These are phyloP conservation scores for Microhierax caerulescens DNA, from an alignment of 2,797 vertebrate species.

Conservation along the genomic window DNA sequence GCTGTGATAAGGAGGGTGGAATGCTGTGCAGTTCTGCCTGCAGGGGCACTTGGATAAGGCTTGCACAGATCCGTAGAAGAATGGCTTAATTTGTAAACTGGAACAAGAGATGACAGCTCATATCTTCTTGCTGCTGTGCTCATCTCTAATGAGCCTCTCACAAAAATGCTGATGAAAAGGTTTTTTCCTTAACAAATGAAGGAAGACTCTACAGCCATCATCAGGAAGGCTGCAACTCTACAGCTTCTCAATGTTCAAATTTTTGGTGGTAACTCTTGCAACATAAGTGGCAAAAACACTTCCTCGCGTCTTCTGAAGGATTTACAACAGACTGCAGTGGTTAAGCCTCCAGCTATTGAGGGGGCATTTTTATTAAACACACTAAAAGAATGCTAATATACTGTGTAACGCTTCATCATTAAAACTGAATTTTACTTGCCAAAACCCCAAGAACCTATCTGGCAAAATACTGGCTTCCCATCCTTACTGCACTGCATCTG, in stretches of 20 bases:
- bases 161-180: neutral
- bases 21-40: neutral
- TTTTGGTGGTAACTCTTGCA: neutral
- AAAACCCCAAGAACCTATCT: neutral
- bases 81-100: constrained; percentile 7
- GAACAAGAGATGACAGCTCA: constrained; percentile 21
- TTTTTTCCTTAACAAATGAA: neutral
- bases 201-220: neutral
- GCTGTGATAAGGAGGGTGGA: neutral
- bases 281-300: neutral
- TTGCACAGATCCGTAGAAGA: neutral
- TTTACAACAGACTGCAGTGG: neutral
- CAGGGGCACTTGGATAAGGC: neutral
- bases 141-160: neutral
- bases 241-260: neutral
- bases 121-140: neutral
- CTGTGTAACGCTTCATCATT: neutral
- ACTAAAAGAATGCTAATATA: neutral
- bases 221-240: neutral
- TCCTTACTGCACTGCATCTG: neutral
- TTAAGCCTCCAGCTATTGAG: neutral
- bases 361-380: neutral
- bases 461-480: neutral
- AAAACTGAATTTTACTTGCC: neutral
- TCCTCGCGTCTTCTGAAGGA: neutral